Base-by-base conservation (phyloP, 1,140 invertebrate genomes). In the Trachymyrmex septentrionalis region DNA sequence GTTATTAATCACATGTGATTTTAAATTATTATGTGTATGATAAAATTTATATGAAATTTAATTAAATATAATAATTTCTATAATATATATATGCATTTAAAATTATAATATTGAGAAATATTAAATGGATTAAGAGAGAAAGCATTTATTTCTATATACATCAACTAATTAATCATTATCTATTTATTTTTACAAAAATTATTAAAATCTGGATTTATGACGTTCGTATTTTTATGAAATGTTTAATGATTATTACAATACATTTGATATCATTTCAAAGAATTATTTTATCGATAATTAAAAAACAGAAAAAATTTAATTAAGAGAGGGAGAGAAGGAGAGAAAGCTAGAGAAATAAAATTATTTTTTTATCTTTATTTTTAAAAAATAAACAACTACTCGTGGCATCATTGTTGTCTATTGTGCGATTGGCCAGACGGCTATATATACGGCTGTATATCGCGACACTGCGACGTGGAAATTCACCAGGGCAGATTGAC, bases 401-500 rank as follows among this genome's bases (percentile, higher is more conserved):
- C 34, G 16, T 38, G 30, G 30, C 63, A 53, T 19, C 19, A 57
- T 50, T 38, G 55, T 14, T 34, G 55, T 84, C 61, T 84, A 63
- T 84, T 34, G 71, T 75, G 6, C 63, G 44, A 75, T 84, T 73
- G 67, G 55, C 14, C 21, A 84, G 63, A 61, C 69, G 21, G 27
- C 4, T 34, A 34, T 34, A 34, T 34, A 34, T 30, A 5, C 30
- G 30, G 3, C 24, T 21, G 61, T 75, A 73, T 6, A 50, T 14
- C 19, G 69, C 24, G 53, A 59, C 27, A 24, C 7, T 48, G 19
- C 57, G 55, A 84, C 69, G 71, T 10, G 71, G 85, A 82, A 82
- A 82, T 75, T 75, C 71, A 69, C 44, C 34, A 48, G 55, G 24
- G 63, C 81, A 82, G 86, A 87, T 87, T 75, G 59, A 61, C 87